phyloP scores from a whole-genome alignment of 2,113 vertebrate genomes.

The human region GRCh38 chr1:150857001-150857500 shows the following conservation, averaged over 20 bases:
- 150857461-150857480: background rate
- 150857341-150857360: conserved; percentile 15
- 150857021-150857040: conserved; percentile 29
- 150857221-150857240: background rate
- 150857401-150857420: background rate
- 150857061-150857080: background rate
- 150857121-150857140: background rate
- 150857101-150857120: conserved; percentile 8
- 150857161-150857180: background rate
- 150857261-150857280: background rate
- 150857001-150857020: background rate
- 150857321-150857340: background rate
- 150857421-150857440: background rate
- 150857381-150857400: background rate
- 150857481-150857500: background rate
- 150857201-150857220: background rate
- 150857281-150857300: conserved; percentile 38
- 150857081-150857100: conserved; percentile 2
- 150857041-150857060: conserved; percentile 31
- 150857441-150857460: background rate
- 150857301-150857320: conserved; percentile 15
- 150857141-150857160: background rate
- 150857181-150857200: background rate
- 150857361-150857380: background rate
- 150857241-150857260: conserved; percentile 1